These are phyloP conservation scores for Notechis scutatus DNA, from an alignment of 2,113 vertebrate genomes.

Conservation along the genomic window DNA sequence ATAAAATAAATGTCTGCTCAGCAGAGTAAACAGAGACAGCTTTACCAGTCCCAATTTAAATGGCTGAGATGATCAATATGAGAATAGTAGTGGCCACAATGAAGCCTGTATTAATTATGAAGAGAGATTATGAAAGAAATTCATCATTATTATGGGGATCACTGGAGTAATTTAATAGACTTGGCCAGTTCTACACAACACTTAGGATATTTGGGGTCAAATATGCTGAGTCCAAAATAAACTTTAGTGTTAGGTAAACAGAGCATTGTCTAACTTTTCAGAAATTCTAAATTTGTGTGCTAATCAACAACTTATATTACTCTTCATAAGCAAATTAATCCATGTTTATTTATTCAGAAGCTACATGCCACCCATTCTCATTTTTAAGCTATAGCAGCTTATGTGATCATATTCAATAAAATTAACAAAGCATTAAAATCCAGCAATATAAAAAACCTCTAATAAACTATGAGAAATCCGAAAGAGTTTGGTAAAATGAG, in stretches of 20 bases:
- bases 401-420: background rate
- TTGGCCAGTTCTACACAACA: slow-evolving; percentile 57
- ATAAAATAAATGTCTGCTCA: slow-evolving; percentile 65
- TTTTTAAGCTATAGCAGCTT: background rate
- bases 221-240: slow-evolving; percentile 67
- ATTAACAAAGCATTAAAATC: background rate
- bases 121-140: slow-evolving; percentile 69
- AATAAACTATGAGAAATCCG: background rate
- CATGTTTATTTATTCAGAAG: background rate
- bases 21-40: slow-evolving; percentile 66
- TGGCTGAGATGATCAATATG: slow-evolving; percentile 67
- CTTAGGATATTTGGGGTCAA: slow-evolving; percentile 63
- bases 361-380: background rate
- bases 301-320: slow-evolving; percentile 62
- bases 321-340: slow-evolving; percentile 39
- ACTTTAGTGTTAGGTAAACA: slow-evolving; percentile 59
- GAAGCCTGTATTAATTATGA: slow-evolving; percentile 72
- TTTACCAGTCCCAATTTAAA: slow-evolving; percentile 64
- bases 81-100: slow-evolving; percentile 66
- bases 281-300: slow-evolving; percentile 57
- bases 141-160: slow-evolving; percentile 65
- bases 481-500: background rate
- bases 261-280: slow-evolving; percentile 62
- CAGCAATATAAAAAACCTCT: background rate
- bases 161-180: slow-evolving; percentile 66